Base-by-base conservation (phyloP, 2,797 vertebrate species). In the Karalla daura region DNA sequence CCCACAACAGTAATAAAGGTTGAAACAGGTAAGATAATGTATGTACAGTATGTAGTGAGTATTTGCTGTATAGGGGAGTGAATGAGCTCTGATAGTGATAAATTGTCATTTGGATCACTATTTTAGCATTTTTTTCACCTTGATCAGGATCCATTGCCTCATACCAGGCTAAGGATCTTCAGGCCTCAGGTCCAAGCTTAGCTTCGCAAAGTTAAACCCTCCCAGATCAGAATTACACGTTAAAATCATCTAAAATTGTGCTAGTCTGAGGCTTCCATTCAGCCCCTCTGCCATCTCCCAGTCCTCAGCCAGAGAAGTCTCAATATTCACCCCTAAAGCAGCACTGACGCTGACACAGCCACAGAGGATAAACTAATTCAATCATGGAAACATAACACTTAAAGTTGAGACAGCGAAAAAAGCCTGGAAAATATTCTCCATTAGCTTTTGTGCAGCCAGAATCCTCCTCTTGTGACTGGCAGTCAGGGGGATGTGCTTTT, bases 291-390 rank as follows among this genome's bases (percentile, higher is more conserved):
- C 58, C 58, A 58, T 14, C 59, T 46, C n/a, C 36, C 35, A 47
- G 28, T 55, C 61, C 37, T 36, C 41, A 52, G 15, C 25, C 6
- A 36, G 8, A 63, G 5, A 25, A 17, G 20, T 41, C 9, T 24
- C 58, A 39, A 25, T 27, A 35, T 63, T 46, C 28, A 50, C 17
- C 32, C 21, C 32, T 51, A 15, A n/a, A 76, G 39, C 10, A 24
- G 39, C 43, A 24, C 46, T 21, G 35, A 52, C 35, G 32, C 35
- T 14, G 18, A 46, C 39, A 41, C 35, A 5, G 5, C 10, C 35
- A 63, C n/a, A 37, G 30, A 33, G 10, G 20, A 54, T 36, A 13
- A n/a, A 30, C 40, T 40, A 15, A 52, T 40, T 51, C 7, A 40
- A 4, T 63, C 18, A 47, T 2, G 17, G 23, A 10, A 39, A 15